These are phyloP conservation scores for Cataglyphis rosenhaueri DNA, from an alignment of 2,888 invertebrate species.

Conservation along the genomic window DNA sequence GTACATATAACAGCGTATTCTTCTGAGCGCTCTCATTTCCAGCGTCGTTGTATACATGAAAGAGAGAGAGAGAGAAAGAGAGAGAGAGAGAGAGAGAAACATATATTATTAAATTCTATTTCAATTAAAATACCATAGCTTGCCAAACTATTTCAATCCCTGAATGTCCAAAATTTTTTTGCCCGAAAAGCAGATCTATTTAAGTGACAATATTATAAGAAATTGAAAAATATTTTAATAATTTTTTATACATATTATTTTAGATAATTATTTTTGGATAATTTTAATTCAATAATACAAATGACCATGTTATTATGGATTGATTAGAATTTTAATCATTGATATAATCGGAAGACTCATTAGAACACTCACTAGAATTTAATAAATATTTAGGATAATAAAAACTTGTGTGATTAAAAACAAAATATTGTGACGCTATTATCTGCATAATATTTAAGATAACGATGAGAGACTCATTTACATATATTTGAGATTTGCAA, in stretches of 20 bases:
- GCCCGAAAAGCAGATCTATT: neutral
- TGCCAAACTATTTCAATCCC: neutral
- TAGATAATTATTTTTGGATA: neutral
- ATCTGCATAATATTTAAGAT: neutral
- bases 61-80: no score
- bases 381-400: neutral
- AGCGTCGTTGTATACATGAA: neutral
- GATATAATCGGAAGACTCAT: neutral
- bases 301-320: neutral
- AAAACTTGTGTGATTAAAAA: neutral
- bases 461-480: neutral
- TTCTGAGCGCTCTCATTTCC: conserved; percentile 1
- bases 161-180: neutral
- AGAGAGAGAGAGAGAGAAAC: no score
- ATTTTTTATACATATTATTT: neutral
- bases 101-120: neutral
- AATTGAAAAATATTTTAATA: neutral
- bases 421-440: neutral
- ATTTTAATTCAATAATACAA: neutral
- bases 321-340: neutral
- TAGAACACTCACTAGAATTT: neutral
- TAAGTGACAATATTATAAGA: neutral
- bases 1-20: conserved; percentile 6
- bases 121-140: conserved; percentile 16
- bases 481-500: neutral